Percentiles rank a stretch among this genome's conserved stretches.
Conservation (phyloP, 2,113 vertebrate genomes). For the Hippocampus zosterae region DNA sequence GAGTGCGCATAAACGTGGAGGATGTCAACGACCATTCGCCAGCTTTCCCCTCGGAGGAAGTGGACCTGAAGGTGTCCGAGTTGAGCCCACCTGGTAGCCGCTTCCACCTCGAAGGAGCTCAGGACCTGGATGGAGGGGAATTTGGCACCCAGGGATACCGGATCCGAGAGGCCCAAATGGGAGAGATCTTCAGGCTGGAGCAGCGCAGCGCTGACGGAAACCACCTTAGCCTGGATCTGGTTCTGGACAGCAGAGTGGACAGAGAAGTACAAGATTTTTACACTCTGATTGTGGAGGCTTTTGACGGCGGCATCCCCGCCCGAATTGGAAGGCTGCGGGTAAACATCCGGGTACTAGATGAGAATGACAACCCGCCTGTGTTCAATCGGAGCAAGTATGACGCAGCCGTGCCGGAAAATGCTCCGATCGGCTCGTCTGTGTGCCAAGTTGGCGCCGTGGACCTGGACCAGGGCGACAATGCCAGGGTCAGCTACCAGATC, state of each 20-base stretch:
- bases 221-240: conserved; percentile 69
- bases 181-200: conserved; percentile 60
- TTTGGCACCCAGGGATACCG: conserved; percentile 81
- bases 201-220: conserved; percentile 38
- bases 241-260: conserved; percentile 76
- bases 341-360: conserved; percentile 78
- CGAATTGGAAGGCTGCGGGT: conserved; percentile 73
- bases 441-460: conserved; percentile 82
- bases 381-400: conserved; percentile 81
- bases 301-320: conserved; percentile 82
- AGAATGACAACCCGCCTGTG: conserved; percentile 86
- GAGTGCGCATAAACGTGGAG: conserved; percentile 77
- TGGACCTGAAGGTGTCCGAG: conserved; percentile 80
- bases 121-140: conserved; percentile 78
- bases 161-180: conserved; percentile 55
- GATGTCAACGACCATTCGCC: conserved; percentile 89
- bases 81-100: conserved; percentile 75
- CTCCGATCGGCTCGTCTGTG: conserved; percentile 64
- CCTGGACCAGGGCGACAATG: conserved; percentile 78
- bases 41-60: conserved; percentile 66
- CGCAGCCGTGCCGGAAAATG: conserved; percentile 74
- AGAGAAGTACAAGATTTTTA: conserved; percentile 75
- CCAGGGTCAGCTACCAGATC: conserved; percentile 76
- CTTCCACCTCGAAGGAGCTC: conserved; percentile 80
- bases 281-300: conserved; percentile 78